Conservation (phyloP, 2,888 invertebrate species). For the Augiades crinisus region DNA sequence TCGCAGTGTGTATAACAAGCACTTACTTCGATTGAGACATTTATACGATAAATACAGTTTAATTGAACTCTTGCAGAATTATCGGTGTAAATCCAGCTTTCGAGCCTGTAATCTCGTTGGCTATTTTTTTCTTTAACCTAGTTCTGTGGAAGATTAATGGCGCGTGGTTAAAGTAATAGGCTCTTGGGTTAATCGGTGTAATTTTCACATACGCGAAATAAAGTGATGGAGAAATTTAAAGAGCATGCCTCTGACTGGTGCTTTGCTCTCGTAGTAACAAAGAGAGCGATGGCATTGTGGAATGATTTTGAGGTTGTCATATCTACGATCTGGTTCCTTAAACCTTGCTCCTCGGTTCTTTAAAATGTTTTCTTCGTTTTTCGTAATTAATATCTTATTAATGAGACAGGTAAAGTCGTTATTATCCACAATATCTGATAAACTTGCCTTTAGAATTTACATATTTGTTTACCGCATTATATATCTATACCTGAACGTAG, state of each 20-base stretch:
- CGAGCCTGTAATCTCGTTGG: conserved; percentile 48
- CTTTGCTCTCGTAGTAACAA: not conserved
- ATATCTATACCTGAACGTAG: no score
- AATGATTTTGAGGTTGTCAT: no score
- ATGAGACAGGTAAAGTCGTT: no score
- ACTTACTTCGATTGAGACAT: conserved; percentile 19
- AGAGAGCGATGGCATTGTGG: no score
- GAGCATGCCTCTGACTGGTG: not conserved
- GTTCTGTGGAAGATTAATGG: conserved; percentile 18
- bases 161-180: conserved; percentile 9
- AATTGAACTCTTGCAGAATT: conserved; percentile 29
- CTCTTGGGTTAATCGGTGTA: conserved; percentile 1
- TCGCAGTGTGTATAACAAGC: not conserved
- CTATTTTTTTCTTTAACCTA: conserved; percentile 22
- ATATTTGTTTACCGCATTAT: no score
- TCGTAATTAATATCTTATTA: no score
- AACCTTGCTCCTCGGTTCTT: no score
- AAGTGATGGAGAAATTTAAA: not conserved
- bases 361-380: no score
- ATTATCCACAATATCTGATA: no score
- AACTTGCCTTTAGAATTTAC: no score
- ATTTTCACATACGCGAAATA: not conserved
- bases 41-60: conserved; percentile 24
- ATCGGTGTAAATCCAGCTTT: conserved; percentile 43
- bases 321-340: no score